Conservation (phyloP, 2,797 vertebrate genomes). For the Sparus aurata region DNA sequence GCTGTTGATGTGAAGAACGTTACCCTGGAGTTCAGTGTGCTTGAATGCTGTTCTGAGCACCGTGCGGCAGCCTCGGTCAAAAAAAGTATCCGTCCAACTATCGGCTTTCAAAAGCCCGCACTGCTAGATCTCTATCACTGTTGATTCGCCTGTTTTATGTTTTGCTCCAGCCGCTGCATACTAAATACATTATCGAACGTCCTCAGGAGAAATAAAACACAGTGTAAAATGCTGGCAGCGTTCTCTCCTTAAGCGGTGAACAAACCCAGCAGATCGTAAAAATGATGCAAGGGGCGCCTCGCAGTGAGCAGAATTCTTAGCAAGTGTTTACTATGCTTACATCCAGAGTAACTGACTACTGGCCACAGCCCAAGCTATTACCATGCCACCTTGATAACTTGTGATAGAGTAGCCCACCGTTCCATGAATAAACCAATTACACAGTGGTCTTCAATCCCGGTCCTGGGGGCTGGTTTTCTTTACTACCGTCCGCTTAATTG, state of each 20-base stretch:
- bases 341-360: constrained; percentile 36
- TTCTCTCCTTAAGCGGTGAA: constrained; percentile 62
- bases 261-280: constrained; percentile 66
- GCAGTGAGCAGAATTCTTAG: constrained; percentile 48
- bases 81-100: not conserved
- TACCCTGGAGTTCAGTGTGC: not conserved
- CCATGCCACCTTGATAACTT: constrained; percentile 69
- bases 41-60: not conserved
- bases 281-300: constrained; percentile 58
- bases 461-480: constrained; percentile 52
- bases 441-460: constrained; percentile 62
- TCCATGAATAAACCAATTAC: constrained; percentile 72
- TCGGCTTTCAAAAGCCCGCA: constrained; percentile 17
- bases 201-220: constrained; percentile 64
- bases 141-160: constrained; percentile 64
- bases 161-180: constrained; percentile 58
- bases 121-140: constrained; percentile 15
- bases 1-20: not conserved
- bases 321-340: constrained; percentile 47
- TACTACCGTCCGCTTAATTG: constrained; percentile 58
- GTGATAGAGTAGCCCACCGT: constrained; percentile 61
- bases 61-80: constrained; percentile 8
- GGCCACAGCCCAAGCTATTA: constrained; percentile 49
- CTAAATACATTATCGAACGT: constrained; percentile 62
- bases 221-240: constrained; percentile 59